phyloP scores from a whole-genome alignment of 1,140 invertebrate species.

The Chrysopa pallens region DNA sequence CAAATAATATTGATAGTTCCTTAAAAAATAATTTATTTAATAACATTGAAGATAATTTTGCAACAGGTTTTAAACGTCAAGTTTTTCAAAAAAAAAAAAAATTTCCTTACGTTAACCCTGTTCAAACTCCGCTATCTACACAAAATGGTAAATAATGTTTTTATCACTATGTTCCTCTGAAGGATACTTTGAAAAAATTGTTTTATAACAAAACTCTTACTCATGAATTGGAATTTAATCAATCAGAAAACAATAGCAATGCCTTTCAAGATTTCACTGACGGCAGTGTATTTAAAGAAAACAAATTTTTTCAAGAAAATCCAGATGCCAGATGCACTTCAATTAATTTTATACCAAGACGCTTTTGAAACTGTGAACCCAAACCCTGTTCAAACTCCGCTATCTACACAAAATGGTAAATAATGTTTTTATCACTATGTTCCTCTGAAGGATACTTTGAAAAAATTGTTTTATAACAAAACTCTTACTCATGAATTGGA shows the following conservation, averaged over 20 bases:
- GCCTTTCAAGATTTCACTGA: conserved; percentile 15
- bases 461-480: conserved; percentile 10
- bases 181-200: conserved; percentile 10
- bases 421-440: conserved; percentile 14
- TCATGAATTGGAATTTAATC: conserved; percentile 5
- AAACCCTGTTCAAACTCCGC: conserved; percentile 1
- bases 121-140: neutral
- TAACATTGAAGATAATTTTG: conserved; percentile 1
- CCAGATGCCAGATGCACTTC: conserved; percentile 8
- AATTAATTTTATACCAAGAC: conserved; percentile 20
- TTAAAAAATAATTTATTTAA: conserved; percentile 4
- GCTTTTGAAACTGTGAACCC: conserved; percentile 20
- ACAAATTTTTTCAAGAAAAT: conserved; percentile 15
- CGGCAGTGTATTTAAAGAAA: conserved; percentile 13
- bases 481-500: conserved; percentile 7
- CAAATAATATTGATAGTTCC: neutral
- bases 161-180: conserved; percentile 14
- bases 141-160: conserved; percentile 6
- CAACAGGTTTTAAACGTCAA: conserved; percentile 6
- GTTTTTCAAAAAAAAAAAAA: conserved; percentile 11
- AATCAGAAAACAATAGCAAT: conserved; percentile 1
- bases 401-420: conserved; percentile 1
- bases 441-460: conserved; percentile 11
- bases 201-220: conserved; percentile 10
- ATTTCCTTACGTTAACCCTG: conserved; percentile 9